Evolutionary conservation across 2,113 vertebrate genomes (phyloP).

Genomic region (Hucho hucho): DNA sequence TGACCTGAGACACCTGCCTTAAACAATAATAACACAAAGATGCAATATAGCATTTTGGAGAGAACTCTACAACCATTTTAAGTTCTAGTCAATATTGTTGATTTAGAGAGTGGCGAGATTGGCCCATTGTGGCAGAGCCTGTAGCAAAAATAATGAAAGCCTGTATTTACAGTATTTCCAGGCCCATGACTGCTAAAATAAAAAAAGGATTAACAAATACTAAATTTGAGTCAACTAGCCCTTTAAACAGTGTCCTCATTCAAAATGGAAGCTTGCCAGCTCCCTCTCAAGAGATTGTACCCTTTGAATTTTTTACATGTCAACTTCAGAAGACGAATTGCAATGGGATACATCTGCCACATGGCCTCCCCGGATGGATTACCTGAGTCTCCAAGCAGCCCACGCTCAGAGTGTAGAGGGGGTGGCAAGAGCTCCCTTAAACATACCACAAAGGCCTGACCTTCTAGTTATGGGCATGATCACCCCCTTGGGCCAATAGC

Average conservation of each 20-base stretch:
- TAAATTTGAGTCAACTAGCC: conserved; percentile 54
- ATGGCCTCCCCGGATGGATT: conserved; percentile 64
- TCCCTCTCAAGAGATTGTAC: conserved; percentile 38
- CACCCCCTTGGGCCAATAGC: conserved; percentile 67
- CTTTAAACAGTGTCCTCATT: conserved; percentile 6
- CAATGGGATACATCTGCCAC: conserved; percentile 57
- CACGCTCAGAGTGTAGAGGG: conserved; percentile 31
- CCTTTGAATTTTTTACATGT: conserved; percentile 57
- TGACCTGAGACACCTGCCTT: background rate
- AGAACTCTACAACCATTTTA: background rate
- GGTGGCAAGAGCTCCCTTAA: conserved; percentile 47
- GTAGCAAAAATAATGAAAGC: too few relatives aligned
- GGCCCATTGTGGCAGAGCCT: too few relatives aligned
- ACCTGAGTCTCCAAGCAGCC: conserved; percentile 65
- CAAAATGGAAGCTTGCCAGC: conserved; percentile 27
- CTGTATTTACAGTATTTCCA: too few relatives aligned
- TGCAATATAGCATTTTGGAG: background rate
- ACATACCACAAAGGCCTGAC: conserved; percentile 68
- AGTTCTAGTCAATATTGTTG: background rate
- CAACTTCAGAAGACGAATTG: conserved; percentile 70
- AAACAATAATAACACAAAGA: background rate
- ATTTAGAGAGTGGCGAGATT: too few relatives aligned
- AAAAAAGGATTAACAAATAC: background rate
- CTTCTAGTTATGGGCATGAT: conserved; percentile 70
- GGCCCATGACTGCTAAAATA: too few relatives aligned